Evolutionary conservation across 1,140 invertebrate genomes (phyloP).

Genomic region (Anadara kagoshimensis): DNA sequence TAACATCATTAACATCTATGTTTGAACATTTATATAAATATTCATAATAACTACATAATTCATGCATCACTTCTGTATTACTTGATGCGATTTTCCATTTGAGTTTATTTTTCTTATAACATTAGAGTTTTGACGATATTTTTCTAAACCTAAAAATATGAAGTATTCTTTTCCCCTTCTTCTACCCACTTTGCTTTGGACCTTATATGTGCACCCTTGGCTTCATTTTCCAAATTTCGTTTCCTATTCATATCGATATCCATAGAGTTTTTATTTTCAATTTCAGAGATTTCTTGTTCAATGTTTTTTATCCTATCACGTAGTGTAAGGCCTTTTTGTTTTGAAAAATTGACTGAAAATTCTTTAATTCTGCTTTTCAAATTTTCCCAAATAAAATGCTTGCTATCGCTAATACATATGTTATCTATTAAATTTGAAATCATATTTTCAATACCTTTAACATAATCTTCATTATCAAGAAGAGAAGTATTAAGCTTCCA

Average conservation of each 20-base stretch:
- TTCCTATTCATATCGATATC: not conserved
- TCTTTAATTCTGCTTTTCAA: slow-evolving; percentile 4
- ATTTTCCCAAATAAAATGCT: not conserved
- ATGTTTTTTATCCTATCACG: not conserved
- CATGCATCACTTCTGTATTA: too few relatives aligned
- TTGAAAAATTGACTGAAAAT: not conserved
- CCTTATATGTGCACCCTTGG: not conserved
- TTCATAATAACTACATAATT: too few relatives aligned
- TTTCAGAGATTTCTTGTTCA: slow-evolving; percentile 5
- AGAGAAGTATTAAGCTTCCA: slow-evolving; percentile 1
- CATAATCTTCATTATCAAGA: not conserved
- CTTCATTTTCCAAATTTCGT: not conserved
- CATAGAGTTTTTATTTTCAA: not conserved
- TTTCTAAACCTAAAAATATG: not conserved
- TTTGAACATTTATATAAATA: too few relatives aligned
- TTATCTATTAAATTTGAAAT: not conserved
- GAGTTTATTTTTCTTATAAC: not conserved
- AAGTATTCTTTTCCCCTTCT: not conserved
- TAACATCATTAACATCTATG: too few relatives aligned
- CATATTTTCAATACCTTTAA: not conserved
- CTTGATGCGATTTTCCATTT: too few relatives aligned
- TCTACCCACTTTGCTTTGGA: not conserved
- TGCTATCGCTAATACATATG: not conserved
- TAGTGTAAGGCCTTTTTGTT: not conserved
- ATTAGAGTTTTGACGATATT: not conserved